A percentile compares a stretch with the other conserved stretches of the same genome.
Conservation (phyloP, 2,888 invertebrate genomes). For the Gymnosoma rotundatum region DNA sequence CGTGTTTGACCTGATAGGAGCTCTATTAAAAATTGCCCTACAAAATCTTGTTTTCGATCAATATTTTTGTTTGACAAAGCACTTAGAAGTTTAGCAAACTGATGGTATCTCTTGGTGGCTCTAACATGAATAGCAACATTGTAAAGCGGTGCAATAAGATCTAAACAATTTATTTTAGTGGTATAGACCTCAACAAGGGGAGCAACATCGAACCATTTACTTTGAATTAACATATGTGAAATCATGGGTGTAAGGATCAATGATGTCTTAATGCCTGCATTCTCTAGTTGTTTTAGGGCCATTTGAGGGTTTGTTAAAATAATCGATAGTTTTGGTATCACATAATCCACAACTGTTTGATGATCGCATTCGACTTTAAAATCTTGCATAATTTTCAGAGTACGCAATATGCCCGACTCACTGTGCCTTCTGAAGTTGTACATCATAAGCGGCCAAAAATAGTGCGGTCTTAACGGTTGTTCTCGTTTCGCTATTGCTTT, state of each 20-base stretch:
- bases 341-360: conserved; percentile 84
- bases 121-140: conserved; percentile 81
- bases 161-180: conserved; percentile 83
- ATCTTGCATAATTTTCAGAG: conserved; percentile 83
- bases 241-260: conserved; percentile 75
- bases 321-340: conserved; percentile 83
- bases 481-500: conserved; percentile 73
- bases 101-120: conserved; percentile 82
- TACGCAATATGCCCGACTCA: conserved; percentile 83
- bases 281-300: conserved; percentile 76
- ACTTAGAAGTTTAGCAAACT: conserved; percentile 83
- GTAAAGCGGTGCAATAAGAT: conserved; percentile 83
- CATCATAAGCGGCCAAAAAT: conserved; percentile 86
- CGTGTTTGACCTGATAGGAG: conserved; percentile 82
- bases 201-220: conserved; percentile 74
- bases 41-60: conserved; percentile 83
- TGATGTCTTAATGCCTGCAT: conserved; percentile 76
- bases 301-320: conserved; percentile 75
- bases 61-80: conserved; percentile 82
- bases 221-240: conserved; percentile 76
- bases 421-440: conserved; percentile 83
- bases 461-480: conserved; percentile 84
- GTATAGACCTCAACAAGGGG: conserved; percentile 77
- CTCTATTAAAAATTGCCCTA: conserved; percentile 84
- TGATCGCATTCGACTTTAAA: conserved; percentile 84